Percentiles rank a stretch among this genome's conserved stretches.
These are phyloP conservation scores for Listronotus bonariensis DNA, from an alignment of 1,140 invertebrate genomes.

Conservation along the genomic window DNA sequence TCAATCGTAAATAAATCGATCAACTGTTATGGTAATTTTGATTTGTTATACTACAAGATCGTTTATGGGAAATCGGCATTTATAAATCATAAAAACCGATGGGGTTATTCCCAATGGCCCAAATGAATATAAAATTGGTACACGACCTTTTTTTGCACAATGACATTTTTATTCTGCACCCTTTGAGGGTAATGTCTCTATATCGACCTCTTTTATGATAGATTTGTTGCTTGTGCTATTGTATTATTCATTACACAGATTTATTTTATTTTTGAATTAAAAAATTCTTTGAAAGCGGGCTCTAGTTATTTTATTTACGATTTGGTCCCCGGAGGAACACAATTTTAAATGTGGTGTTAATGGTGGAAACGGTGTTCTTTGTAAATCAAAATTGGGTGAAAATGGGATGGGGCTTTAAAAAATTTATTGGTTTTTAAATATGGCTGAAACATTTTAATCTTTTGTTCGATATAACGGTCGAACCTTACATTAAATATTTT, in stretches of 20 bases:
- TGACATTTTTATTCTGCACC: constrained; percentile 35
- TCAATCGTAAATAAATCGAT: constrained; percentile 48
- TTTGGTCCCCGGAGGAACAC: constrained; percentile 6
- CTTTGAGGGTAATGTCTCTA: constrained; percentile 44
- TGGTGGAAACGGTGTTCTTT: constrained; percentile 32
- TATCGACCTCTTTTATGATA: constrained; percentile 35
- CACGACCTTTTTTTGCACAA: constrained; percentile 38
- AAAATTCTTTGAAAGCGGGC: constrained; percentile 4
- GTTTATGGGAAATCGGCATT: constrained; percentile 45
- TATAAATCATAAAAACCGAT: constrained; percentile 43
- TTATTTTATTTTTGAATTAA: constrained; percentile 25
- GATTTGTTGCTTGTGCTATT: constrained; percentile 40
- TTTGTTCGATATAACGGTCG: constrained; percentile 23
- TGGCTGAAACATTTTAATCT: constrained; percentile 5
- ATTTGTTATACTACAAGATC: constrained; percentile 45
- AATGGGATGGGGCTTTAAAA: constrained; percentile 30
- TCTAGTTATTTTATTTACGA: constrained; percentile 20
- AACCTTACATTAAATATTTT: constrained; percentile 12
- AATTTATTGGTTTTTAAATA: constrained; percentile 26
- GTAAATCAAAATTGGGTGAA: constrained; percentile 24
- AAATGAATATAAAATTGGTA: constrained; percentile 46
- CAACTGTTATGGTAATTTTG: constrained; percentile 46
- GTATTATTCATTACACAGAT: constrained; percentile 13
- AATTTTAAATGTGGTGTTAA: constrained; percentile 41
- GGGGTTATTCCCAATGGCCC: constrained; percentile 38